Evolutionary conservation across 2,797 vertebrate species (phyloP).

Genomic region (Limosa lapponica): DNA sequence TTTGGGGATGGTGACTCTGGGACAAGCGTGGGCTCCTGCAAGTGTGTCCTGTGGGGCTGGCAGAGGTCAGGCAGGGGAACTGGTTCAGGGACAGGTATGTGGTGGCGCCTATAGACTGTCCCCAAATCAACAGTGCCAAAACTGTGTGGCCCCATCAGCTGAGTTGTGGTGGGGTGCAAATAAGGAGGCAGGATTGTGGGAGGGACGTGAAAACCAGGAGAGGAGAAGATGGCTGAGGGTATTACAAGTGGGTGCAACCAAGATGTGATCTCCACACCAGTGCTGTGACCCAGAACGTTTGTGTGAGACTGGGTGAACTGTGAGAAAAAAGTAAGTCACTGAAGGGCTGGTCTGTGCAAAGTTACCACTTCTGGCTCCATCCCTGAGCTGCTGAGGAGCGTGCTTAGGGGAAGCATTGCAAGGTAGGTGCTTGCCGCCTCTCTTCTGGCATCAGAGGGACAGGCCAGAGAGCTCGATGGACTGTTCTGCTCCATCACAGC

Average conservation of each 20-base stretch:
- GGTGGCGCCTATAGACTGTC: rapidly evolving
- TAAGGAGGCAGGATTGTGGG: background rate
- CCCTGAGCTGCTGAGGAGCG: background rate
- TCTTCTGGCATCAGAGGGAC: rapidly evolving
- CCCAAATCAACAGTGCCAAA: background rate
- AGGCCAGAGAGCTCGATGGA: background rate
- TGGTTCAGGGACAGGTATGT: background rate
- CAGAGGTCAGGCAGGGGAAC: background rate
- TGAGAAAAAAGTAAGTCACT: background rate
- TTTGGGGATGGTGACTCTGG: background rate
- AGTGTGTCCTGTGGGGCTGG: background rate
- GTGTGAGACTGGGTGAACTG: background rate
- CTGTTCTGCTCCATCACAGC: background rate
- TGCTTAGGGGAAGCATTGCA: background rate
- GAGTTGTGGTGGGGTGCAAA: rapidly evolving
- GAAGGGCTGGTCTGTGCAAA: background rate
- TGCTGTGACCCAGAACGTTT: background rate
- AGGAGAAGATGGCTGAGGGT: background rate
- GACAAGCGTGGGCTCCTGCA: background rate
- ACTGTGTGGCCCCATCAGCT: rapidly evolving
- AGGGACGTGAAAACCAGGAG: rapidly evolving
- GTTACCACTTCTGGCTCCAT: background rate
- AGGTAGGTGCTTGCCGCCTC: background rate
- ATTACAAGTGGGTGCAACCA: background rate
- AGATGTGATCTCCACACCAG: rapidly evolving